phyloP scores from a whole-genome alignment of 2,888 invertebrate species.

The Hypsopygia costalis region DNA sequence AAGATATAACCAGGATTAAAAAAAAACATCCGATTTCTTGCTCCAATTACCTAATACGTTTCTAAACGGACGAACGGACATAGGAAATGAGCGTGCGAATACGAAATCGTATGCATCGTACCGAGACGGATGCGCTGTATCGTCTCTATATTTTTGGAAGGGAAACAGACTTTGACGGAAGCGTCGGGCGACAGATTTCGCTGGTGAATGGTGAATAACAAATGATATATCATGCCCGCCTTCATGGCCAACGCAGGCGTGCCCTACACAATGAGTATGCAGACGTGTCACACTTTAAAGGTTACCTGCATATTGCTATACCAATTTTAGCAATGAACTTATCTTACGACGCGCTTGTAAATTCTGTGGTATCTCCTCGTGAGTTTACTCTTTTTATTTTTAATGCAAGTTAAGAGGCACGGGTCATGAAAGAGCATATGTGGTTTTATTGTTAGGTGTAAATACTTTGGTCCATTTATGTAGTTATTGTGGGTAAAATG shows the following conservation, averaged over 20 bases:
- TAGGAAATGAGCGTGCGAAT: conserved; percentile 43
- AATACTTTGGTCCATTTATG: no score
- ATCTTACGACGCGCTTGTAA: conserved; percentile 13
- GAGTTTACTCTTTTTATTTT: conserved; percentile 9
- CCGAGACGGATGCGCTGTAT: conserved; percentile 55
- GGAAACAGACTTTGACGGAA: conserved; percentile 58
- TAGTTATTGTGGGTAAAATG: no score
- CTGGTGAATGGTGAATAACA: conserved; percentile 46
- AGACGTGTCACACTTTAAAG: conserved; percentile 45
- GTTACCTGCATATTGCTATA: conserved; percentile 49
- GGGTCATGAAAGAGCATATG: no score
- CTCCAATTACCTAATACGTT: conserved; percentile 31
- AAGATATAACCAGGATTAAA: no score
- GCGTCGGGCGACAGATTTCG: conserved; percentile 57
- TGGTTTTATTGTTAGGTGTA: no score
- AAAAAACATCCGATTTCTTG: conserved; percentile 30
- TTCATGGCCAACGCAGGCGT: conserved; percentile 53
- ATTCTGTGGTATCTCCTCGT: conserved; percentile 1
- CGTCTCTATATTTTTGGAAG: conserved; percentile 62
- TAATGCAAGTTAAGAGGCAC: conserved; percentile 1
- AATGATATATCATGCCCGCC: conserved; percentile 44
- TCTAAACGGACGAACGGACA: conserved; percentile 26
- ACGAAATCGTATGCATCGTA: conserved; percentile 42
- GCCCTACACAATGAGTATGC: conserved; percentile 35
- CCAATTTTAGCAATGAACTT: conserved; percentile 28